These are phyloP conservation scores for Actenoides hombroni DNA, from an alignment of 2,113 vertebrate genomes.

Conservation along the genomic window DNA sequence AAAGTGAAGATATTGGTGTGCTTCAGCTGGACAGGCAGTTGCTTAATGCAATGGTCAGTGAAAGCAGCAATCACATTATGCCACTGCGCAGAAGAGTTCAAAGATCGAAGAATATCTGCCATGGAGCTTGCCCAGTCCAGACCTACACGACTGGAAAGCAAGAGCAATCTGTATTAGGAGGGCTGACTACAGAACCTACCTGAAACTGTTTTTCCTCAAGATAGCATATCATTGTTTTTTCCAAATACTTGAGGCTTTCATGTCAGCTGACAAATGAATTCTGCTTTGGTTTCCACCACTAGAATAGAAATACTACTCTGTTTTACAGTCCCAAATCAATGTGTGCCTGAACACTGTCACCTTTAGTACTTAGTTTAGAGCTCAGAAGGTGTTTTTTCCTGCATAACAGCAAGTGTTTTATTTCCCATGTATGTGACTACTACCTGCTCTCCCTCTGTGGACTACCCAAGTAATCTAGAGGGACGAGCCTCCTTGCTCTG, in stretches of 20 bases:
- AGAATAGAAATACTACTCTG: background rate
- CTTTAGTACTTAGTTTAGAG: background rate
- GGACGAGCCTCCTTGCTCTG: background rate
- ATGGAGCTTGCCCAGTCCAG: slow-evolving; percentile 97
- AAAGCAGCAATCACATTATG: slow-evolving; percentile 84
- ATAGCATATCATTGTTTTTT: background rate
- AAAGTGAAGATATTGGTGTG: slow-evolving; percentile 96
- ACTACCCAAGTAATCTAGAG: background rate
- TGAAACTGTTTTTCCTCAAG: background rate
- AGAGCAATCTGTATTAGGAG: background rate
- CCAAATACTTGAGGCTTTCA: background rate
- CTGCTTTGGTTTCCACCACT: background rate
- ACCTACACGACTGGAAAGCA: slow-evolving; percentile 84
- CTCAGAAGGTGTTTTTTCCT: background rate
- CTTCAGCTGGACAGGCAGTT: slow-evolving; percentile 89
- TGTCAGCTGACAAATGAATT: background rate
- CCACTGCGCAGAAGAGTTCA: slow-evolving; percentile 88
- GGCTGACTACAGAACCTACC: background rate
- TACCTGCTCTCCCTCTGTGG: background rate
- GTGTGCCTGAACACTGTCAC: background rate
- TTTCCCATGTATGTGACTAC: rapidly evolving
- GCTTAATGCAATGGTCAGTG: slow-evolving; percentile 90
- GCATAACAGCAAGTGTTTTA: background rate
- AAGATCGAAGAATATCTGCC: slow-evolving; percentile 89
- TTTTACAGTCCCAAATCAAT: background rate